Percentiles rank a stretch among this genome's conserved stretches.
These are phyloP conservation scores for Stenopsyche tienmushanensis DNA, from an alignment of 1,140 invertebrate species.

Conservation along the genomic window DNA sequence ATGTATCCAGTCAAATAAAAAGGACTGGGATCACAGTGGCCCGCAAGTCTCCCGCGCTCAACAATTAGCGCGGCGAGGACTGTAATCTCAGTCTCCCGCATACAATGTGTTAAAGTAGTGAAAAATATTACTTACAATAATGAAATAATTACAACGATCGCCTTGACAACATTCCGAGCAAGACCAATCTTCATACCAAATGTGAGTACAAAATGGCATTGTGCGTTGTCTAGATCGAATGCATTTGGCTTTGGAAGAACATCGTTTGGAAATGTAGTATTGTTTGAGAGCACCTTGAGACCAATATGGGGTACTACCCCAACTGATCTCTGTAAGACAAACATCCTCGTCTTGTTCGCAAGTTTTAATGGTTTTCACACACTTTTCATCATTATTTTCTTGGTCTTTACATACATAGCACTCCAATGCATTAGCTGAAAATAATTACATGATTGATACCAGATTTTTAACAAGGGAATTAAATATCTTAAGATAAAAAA, in stretches of 20 bases:
- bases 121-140: conserved; percentile 76
- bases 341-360: conserved; percentile 86
- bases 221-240: conserved; percentile 64
- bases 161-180: conserved; percentile 97
- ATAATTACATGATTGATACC: neutral
- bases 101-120: too few relatives aligned
- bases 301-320: conserved; percentile 95
- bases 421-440: conserved; percentile 70
- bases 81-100: too few relatives aligned
- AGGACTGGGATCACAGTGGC: too few relatives aligned
- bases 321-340: conserved; percentile 85
- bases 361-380: conserved; percentile 86
- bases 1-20: too few relatives aligned
- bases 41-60: too few relatives aligned
- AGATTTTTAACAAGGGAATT: neutral
- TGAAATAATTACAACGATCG: conserved; percentile 95
- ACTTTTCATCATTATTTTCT: conserved; percentile 91
- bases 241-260: conserved; percentile 81
- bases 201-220: conserved; percentile 83
- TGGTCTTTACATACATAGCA: conserved; percentile 95
- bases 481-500: neutral
- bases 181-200: conserved; percentile 98
- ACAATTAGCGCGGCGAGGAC: too few relatives aligned
- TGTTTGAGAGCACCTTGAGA: conserved; percentile 90
- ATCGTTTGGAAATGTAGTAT: conserved; percentile 91